Evolutionary conservation across 2,113 vertebrate species (phyloP).

Genomic region (Dicrurus megarhynchus): DNA sequence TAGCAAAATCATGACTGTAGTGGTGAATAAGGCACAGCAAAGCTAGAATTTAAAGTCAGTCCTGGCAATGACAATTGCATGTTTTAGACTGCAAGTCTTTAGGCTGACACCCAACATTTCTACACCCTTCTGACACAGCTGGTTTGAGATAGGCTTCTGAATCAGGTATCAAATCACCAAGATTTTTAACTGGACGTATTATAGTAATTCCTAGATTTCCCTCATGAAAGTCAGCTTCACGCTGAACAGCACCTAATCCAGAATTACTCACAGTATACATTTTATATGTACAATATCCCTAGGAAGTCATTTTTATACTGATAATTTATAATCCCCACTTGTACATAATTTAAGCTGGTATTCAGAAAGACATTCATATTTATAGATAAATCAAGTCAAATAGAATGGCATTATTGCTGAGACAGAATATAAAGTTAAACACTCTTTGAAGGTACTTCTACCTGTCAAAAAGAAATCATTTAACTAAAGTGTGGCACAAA

Average conservation of each 20-base stretch:
- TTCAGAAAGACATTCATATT: conserved; percentile 40
- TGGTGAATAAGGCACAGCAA: not conserved
- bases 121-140: not conserved
- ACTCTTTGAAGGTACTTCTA: conserved; percentile 1
- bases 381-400: conserved; percentile 41
- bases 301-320: not conserved
- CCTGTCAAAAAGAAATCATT: conserved; percentile 48
- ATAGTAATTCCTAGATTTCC: not conserved
- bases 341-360: conserved; percentile 29
- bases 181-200: not conserved
- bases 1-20: not conserved
- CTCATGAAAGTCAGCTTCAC: not conserved
- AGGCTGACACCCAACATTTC: not conserved
- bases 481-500: not conserved
- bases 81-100: not conserved
- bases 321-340: not conserved
- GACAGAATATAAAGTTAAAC: conserved; percentile 37
- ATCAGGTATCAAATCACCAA: not conserved
- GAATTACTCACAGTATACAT: not conserved
- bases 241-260: not conserved
- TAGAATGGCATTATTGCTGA: not conserved
- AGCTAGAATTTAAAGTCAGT: not conserved
- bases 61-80: not conserved
- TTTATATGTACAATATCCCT: not conserved
- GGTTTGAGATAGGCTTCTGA: not conserved